phyloP scores from a whole-genome alignment of 2,888 invertebrate genomes.

The Tenthredo amoena region DNA sequence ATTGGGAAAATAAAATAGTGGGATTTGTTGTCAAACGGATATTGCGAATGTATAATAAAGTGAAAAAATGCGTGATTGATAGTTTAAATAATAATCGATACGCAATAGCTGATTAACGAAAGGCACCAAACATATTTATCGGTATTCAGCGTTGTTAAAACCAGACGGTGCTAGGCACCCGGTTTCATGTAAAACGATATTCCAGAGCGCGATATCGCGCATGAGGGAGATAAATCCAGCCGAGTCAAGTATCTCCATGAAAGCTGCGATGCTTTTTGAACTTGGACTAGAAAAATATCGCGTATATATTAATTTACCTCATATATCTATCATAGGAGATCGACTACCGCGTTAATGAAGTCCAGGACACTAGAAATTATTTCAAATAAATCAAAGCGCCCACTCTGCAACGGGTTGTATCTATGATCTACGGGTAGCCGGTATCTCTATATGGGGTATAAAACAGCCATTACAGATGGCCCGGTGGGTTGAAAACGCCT shows the following conservation, averaged over 20 bases:
- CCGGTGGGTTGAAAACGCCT: constrained; percentile 71
- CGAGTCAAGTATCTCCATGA: constrained; percentile 27
- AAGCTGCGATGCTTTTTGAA: constrained; percentile 6
- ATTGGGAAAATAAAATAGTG: not conserved
- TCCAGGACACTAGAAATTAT: constrained; percentile 54
- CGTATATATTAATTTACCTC: not conserved
- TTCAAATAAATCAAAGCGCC: constrained; percentile 53
- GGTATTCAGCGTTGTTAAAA: constrained; percentile 35
- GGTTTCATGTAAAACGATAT: constrained; percentile 51
- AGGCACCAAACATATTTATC: constrained; percentile 39
- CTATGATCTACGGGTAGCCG: constrained; percentile 60
- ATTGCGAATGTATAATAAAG: not conserved
- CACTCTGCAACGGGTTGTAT: constrained; percentile 51
- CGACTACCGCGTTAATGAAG: constrained; percentile 51
- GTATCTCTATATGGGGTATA: constrained; percentile 73
- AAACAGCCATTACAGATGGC: constrained; percentile 77
- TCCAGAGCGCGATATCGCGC: constrained; percentile 46
- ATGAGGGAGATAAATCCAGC: constrained; percentile 31
- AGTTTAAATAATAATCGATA: not conserved
- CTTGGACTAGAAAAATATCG: constrained; percentile 31
- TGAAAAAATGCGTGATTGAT: not conserved
- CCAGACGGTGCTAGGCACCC: constrained; percentile 44
- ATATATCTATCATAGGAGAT: not conserved
- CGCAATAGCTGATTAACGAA: constrained; percentile 22
- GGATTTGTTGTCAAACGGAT: not conserved